Evolutionary conservation across 1,140 invertebrate species (phyloP), one percentile per base, ranked within the genome.

Genomic region (Habropoda laboriosa): DNA sequence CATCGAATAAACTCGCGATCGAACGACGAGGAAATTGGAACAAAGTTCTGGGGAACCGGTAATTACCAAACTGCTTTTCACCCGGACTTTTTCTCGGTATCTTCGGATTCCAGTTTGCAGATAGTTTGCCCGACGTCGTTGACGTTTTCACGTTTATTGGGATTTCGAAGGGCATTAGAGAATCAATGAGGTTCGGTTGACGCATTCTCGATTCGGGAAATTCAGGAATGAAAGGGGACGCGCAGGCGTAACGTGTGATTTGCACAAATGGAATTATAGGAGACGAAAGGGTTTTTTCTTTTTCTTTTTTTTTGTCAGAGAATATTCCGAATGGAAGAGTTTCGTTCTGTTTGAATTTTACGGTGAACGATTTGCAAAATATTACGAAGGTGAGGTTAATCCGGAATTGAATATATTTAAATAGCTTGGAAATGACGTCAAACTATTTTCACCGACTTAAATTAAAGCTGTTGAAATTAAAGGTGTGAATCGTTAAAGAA

Each of bases 11-110:
- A 70, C n/a, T 58, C 32, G 18, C 30, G 27, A 55, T 35, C 24
- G 60, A 82, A 71, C 63, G 49, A 35, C 30, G 10, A 35, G 66
- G 60, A 83, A 84, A 84, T 70, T 84, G 45, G 70, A 70, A 27
- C 76, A 49, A 84, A 83, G 47, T 83, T 67, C 81, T n/a, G n/a
- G n/a, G 49, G 38, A 74, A 61, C n/a, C 32, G 42, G 64, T 80
- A 83, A 84, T 83, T 80, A 82, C 64, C 63, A 49, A 49, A 18
- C 53, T 45, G 61, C 30, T 83, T 63, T 67, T 16, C 67, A n/a
- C 24, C n/a, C 47, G 18, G 58, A 68, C 63, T 79, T 75, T 79
- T 70, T n/a, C 30, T 40, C 35, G 49, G 64, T 77, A 47, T 66
- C 57, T 51, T 80, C 49, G 16, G 32, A 82, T 45, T 35, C 27